A percentile compares a stretch with the other conserved stretches of the same genome.
Evolutionary conservation across 1,140 invertebrate species (phyloP).

Genomic region (Phthorimaea operculella): DNA sequence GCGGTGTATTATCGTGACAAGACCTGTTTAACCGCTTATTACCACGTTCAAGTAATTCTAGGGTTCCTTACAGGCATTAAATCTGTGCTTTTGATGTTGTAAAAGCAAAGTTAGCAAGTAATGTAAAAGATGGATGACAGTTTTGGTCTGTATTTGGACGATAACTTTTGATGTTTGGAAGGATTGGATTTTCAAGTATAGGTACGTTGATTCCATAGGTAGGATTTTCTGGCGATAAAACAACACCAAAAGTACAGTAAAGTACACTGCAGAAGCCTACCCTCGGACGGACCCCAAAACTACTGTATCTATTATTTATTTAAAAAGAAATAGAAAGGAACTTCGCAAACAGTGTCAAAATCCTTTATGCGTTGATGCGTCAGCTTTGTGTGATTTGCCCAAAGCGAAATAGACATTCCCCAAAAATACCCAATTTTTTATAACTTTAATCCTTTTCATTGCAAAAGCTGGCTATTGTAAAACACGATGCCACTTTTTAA

Average conservation of each 20-base stretch:
- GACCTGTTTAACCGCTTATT: slow-evolving; percentile 3
- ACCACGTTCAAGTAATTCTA: background rate
- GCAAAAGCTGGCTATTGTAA: too few relatives aligned
- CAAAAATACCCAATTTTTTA: background rate
- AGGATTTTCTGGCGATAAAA: too few relatives aligned
- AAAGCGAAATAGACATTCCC: slow-evolving; percentile 10
- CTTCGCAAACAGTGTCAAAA: slow-evolving; percentile 18
- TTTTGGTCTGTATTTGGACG: too few relatives aligned
- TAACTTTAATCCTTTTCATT: background rate
- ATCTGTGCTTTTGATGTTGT: too few relatives aligned
- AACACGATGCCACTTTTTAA: too few relatives aligned
- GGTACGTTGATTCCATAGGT: too few relatives aligned
- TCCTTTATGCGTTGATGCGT: slow-evolving; percentile 25
- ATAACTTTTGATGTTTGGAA: too few relatives aligned
- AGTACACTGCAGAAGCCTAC: background rate
- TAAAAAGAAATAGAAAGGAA: background rate
- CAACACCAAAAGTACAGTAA: background rate
- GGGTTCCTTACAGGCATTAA: background rate
- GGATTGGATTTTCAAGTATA: too few relatives aligned
- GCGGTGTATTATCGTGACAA: slow-evolving; percentile 24
- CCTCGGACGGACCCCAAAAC: background rate
- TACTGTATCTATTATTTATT: background rate
- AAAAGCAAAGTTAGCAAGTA: too few relatives aligned
- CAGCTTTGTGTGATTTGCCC: slow-evolving; percentile 10
- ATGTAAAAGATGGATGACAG: too few relatives aligned